Evolutionary conservation across 2,113 vertebrate genomes (phyloP).

Genomic region (Mystacornis crossleyi): DNA sequence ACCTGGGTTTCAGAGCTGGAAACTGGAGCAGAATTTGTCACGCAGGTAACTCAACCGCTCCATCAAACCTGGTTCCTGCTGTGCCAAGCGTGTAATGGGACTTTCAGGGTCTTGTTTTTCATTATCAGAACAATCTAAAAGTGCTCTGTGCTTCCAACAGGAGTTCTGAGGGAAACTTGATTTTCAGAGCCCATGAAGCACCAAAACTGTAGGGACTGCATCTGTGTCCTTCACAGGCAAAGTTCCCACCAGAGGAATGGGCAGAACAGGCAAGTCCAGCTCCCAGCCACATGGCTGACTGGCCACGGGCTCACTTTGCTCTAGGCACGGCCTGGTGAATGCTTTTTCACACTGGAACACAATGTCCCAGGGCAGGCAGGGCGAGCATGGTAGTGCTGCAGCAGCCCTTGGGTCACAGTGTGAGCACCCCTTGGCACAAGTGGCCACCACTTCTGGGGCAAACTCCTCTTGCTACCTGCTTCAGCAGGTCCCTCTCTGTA

Average conservation of each 20-base stretch:
- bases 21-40: neutral
- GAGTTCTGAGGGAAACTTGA: neutral
- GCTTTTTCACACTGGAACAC: neutral
- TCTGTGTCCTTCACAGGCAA: neutral
- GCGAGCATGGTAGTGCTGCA: neutral
- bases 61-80: neutral
- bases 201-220: neutral
- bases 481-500: neutral
- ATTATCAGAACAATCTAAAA: neutral
- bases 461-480: neutral
- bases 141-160: neutral
- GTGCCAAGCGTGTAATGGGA: neutral
- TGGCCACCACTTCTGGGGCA: neutral
- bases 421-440: neutral
- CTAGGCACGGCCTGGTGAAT: neutral
- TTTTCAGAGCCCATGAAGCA: neutral
- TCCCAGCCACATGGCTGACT: neutral
- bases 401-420: rapidly evolving
- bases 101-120: neutral
- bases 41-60: neutral
- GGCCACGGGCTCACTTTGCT: rapidly evolving
- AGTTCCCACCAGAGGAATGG: neutral
- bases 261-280: neutral
- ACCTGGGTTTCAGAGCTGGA: neutral
- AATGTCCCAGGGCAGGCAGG: neutral